phyloP scores from a whole-genome alignment of 2,113 vertebrate species.

The Chroicocephalus ridibundus region DNA sequence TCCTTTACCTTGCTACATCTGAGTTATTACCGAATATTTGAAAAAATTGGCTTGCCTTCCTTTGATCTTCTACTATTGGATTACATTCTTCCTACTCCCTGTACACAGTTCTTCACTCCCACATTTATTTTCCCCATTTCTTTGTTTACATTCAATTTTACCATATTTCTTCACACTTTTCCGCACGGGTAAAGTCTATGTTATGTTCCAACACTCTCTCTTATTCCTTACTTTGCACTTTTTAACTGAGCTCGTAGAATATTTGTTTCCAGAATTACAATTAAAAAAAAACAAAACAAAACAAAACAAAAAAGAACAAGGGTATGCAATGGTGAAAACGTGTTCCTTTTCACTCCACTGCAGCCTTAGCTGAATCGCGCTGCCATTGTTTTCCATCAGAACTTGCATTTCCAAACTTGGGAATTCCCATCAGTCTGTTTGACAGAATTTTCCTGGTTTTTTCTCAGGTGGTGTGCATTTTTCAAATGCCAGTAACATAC shows the following conservation, averaged over 20 bases:
- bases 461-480: constrained; percentile 80
- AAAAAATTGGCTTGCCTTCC: constrained; percentile 39
- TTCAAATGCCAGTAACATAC: constrained; percentile 81
- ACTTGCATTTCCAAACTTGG: constrained; percentile 71
- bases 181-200: neutral
- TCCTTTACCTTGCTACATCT: neutral
- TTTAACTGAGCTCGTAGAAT: neutral
- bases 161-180: constrained; percentile 50
- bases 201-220: constrained; percentile 20
- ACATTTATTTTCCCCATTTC: constrained; percentile 36
- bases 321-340: neutral
- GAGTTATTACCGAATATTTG: neutral
- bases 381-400: constrained; percentile 62
- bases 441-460: constrained; percentile 85
- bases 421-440: constrained; percentile 84
- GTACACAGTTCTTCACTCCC: constrained; percentile 17
- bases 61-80: constrained; percentile 39
- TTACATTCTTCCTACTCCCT: constrained; percentile 23
- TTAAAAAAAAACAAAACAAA: neutral
- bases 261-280: constrained; percentile 11
- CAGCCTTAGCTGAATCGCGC: constrained; percentile 47
- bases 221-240: constrained; percentile 34
- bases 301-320: neutral
- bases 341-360: constrained; percentile 44
- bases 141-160: constrained; percentile 53